phyloP scores from a whole-genome alignment of 1,140 invertebrate species.

The Argopecten irradians region DNA sequence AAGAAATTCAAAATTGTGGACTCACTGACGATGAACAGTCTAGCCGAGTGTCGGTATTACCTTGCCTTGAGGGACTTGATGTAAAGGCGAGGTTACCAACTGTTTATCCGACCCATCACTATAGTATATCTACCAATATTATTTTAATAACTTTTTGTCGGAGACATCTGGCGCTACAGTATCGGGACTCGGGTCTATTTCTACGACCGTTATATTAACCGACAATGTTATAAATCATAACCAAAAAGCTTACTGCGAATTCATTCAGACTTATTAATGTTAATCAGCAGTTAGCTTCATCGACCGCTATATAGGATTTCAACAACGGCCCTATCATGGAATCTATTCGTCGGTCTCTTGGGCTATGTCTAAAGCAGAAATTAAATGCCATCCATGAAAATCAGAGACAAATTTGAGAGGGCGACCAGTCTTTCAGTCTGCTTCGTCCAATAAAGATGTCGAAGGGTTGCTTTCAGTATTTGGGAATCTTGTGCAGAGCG shows the following conservation, averaged over 20 bases:
- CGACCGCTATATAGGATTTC: background rate
- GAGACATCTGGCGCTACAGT: background rate
- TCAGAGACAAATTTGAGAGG: conserved; percentile 14
- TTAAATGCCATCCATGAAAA: conserved; percentile 14
- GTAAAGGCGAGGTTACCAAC: background rate
- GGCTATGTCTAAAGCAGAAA: conserved; percentile 21
- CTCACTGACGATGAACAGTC: conserved; percentile 14
- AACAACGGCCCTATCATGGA: background rate
- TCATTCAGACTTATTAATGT: background rate
- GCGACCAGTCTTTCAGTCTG: background rate
- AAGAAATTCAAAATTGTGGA: background rate
- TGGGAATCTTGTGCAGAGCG: background rate
- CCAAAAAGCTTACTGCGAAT: background rate
- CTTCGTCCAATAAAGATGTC: background rate
- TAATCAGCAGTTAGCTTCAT: background rate
- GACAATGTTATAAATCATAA: background rate
- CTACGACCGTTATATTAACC: background rate
- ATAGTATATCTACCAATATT: background rate
- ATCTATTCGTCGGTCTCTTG: background rate
- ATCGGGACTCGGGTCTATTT: background rate
- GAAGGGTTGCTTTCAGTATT: conserved; percentile 13
- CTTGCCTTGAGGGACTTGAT: background rate
- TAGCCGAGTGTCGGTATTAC: conserved; percentile 14
- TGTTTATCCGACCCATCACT: background rate
- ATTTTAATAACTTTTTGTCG: conserved; percentile 1